Percentiles rank a stretch among this genome's conserved stretches.
Conservation (phyloP, 2,113 vertebrate species). For the Globicephala melas region DNA sequence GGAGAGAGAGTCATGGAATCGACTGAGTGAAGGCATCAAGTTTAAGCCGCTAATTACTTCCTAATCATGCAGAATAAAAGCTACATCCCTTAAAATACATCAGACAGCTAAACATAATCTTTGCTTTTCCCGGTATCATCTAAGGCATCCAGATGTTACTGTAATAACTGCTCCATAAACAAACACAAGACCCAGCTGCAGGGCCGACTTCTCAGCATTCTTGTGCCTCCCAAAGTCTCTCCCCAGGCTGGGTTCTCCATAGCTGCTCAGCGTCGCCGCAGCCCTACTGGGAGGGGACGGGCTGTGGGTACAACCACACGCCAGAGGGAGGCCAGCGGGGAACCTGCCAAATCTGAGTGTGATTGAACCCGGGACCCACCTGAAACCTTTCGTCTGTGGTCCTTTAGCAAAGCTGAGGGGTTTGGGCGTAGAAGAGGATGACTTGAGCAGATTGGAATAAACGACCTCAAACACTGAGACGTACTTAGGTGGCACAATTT, state of each 20-base stretch:
- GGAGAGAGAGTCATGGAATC: not conserved
- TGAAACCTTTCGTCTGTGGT: not conserved
- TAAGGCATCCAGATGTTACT: conserved; percentile 10
- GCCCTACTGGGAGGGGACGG: not conserved
- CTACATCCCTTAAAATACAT: not conserved
- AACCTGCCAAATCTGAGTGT: rapidly evolving
- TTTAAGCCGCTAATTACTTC: not conserved
- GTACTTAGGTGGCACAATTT: not conserved
- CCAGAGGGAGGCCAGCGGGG: too few relatives aligned
- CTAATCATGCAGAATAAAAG: conserved; percentile 20
- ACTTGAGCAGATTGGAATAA: not conserved
- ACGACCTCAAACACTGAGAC: not conserved
- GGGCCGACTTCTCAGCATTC: not conserved
- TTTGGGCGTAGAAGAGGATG: not conserved
- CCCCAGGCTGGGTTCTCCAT: not conserved
- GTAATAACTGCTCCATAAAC: not conserved
- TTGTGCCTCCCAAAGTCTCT: rapidly evolving
- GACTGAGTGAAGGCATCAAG: not conserved
- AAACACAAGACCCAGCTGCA: not conserved
- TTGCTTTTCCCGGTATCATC: not conserved
- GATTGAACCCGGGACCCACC: rapidly evolving
- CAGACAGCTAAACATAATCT: not conserved
- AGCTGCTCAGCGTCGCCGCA: rapidly evolving
- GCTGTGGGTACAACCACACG: not conserved
- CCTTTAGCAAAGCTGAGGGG: not conserved